Percentiles rank a stretch among this genome's conserved stretches.
These are phyloP conservation scores for Pseudorhombus dupliciocellatus DNA, from an alignment of 2,113 vertebrate genomes.

Conservation along the genomic window DNA sequence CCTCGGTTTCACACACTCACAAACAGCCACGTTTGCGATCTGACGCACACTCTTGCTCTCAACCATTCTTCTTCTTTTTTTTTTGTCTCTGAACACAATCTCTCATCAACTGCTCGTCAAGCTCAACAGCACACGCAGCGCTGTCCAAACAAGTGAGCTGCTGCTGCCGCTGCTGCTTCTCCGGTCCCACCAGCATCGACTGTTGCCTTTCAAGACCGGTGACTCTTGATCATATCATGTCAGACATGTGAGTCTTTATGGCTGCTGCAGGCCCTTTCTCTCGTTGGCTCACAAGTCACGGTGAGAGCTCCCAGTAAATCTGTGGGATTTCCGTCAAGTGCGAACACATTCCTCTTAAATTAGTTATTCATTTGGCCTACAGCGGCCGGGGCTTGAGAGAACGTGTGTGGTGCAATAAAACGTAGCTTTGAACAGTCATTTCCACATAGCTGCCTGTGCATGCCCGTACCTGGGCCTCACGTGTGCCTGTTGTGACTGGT, in stretches of 20 bases:
- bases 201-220: conserved; percentile 48
- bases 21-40: conserved; percentile 58
- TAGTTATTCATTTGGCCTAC: conserved; percentile 47
- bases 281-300: background rate
- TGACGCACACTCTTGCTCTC: conserved; percentile 50
- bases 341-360: conserved; percentile 51
- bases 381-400: conserved; percentile 28
- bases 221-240: conserved; percentile 60
- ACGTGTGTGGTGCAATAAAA: conserved; percentile 66
- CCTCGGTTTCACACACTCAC: conserved; percentile 64
- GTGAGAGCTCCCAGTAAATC: conserved; percentile 38
- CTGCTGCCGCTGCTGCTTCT: conserved; percentile 36
- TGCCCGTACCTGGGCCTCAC: conserved; percentile 64
- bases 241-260: conserved; percentile 35
- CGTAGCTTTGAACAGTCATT: conserved; percentile 41
- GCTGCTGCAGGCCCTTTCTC: conserved; percentile 26
- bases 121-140: conserved; percentile 45
- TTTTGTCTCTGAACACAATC: conserved; percentile 24
- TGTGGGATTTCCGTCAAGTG: conserved; percentile 36
- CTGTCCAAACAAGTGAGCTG: conserved; percentile 61
- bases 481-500: conserved; percentile 70
- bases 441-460: conserved; percentile 50
- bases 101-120: conserved; percentile 63
- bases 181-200: conserved; percentile 26
- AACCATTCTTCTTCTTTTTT: conserved; percentile 34